phyloP scores from a whole-genome alignment of 1,140 invertebrate genomes.

The Apis laboriosa region DNA sequence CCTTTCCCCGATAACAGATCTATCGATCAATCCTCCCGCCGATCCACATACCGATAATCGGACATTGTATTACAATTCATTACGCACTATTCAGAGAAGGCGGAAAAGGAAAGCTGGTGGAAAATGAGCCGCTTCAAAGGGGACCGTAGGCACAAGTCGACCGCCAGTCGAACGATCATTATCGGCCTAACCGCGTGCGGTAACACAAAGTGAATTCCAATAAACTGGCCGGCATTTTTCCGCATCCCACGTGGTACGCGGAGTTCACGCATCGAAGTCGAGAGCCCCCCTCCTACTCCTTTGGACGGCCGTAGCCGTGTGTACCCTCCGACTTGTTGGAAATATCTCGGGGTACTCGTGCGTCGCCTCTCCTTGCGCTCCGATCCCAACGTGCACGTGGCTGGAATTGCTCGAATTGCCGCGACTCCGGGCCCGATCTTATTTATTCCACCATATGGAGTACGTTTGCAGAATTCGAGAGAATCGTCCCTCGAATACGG shows the following conservation, averaged over 20 bases:
- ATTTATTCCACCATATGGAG: conserved; percentile 55
- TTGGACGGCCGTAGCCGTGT: background rate
- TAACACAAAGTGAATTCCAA: conserved; percentile 51
- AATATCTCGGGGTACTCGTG: background rate
- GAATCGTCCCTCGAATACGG: conserved; percentile 54
- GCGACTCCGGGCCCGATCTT: conserved; percentile 38
- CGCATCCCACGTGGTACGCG: conserved; percentile 35
- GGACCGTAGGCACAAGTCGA: conserved; percentile 28
- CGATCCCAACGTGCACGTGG: conserved; percentile 29
- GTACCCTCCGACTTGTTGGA: background rate
- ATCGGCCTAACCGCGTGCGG: conserved; percentile 40
- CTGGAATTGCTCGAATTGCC: conserved; percentile 54
- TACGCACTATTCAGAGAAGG: background rate
- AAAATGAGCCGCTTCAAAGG: conserved; percentile 37
- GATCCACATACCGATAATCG: conserved; percentile 28
- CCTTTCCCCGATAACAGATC: conserved; percentile 16
- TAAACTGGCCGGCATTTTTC: conserved; percentile 47
- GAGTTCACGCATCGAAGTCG: conserved; percentile 49
- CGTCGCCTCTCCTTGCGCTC: background rate
- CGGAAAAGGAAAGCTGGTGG: background rate
- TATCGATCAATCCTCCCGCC: background rate
- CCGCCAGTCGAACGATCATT: conserved; percentile 30
- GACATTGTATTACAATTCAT: conserved; percentile 15
- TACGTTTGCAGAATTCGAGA: conserved; percentile 61
- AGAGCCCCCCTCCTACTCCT: background rate